A percentile compares a stretch with the other conserved stretches of the same genome.
Evolutionary conservation across 37 sponge, comb jelly and placozoan genomes (phyloP).

Genomic region (Bolinopsis microptera): DNA sequence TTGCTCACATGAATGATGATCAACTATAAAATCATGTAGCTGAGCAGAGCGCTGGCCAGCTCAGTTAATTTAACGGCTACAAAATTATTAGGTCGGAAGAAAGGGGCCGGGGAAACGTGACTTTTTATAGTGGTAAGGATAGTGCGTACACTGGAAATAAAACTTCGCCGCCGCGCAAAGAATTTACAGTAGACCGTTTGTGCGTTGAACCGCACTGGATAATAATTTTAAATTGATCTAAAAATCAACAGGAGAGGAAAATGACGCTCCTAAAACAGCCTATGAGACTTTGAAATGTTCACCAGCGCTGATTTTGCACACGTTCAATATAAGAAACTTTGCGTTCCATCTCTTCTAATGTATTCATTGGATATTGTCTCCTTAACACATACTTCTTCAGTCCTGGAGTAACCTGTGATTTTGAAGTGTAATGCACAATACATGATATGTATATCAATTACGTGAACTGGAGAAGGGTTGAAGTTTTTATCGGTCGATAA

Average conservation of each 20-base stretch:
- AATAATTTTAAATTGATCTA: too few relatives aligned
- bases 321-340: constrained; percentile 60
- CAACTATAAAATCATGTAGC: too few relatives aligned
- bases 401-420: constrained; percentile 41
- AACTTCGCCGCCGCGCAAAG: not conserved
- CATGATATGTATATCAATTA: too few relatives aligned
- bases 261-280: too few relatives aligned
- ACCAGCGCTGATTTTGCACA: constrained; percentile 38
- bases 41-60: too few relatives aligned
- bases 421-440: too few relatives aligned
- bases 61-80: not conserved
- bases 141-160: not conserved
- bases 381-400: constrained; percentile 26
- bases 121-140: not conserved
- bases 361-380: constrained; percentile 32
- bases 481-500: too few relatives aligned
- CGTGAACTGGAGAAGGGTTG: too few relatives aligned
- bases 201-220: too few relatives aligned
- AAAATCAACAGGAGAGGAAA: too few relatives aligned
- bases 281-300: not conserved
- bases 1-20: too few relatives aligned
- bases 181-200: not conserved
- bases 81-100: too few relatives aligned
- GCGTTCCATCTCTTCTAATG: constrained; percentile 13
- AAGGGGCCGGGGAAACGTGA: not conserved